Evolutionary conservation across 2,797 vertebrate species (phyloP).

Genomic region (Sebastes goodei): DNA sequence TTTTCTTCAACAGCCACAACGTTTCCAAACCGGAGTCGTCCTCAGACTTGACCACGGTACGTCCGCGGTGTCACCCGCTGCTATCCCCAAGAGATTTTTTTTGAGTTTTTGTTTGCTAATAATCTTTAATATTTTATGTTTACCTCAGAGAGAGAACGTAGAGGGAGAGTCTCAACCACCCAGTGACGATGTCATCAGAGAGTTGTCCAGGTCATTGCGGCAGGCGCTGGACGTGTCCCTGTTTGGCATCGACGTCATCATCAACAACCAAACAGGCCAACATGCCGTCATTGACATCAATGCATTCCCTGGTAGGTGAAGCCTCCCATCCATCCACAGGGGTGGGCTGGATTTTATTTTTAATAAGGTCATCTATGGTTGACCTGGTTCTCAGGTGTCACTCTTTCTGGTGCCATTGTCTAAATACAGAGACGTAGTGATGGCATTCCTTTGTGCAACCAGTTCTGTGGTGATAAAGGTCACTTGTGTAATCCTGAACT

Average conservation of each 20-base stretch:
- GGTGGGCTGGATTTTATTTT: not conserved
- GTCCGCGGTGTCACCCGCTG: slow-evolving; percentile 47
- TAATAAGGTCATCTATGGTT: not conserved
- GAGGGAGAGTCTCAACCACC: slow-evolving; percentile 93
- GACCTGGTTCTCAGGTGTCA: slow-evolving; percentile 20
- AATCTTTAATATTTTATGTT: not conserved
- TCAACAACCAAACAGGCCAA: slow-evolving; percentile 97
- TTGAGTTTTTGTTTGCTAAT: not conserved
- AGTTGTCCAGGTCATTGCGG: slow-evolving; percentile 89
- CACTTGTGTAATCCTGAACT: not conserved
- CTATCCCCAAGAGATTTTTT: not conserved
- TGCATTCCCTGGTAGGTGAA: slow-evolving; percentile 92
- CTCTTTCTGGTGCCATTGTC: not conserved
- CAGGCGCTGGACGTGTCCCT: slow-evolving; percentile 93
- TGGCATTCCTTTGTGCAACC: not conserved
- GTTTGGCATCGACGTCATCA: slow-evolving; percentile 98
- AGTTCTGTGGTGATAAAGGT: not conserved
- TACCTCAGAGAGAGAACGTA: slow-evolving; percentile 91
- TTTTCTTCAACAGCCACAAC: slow-evolving; percentile 99
- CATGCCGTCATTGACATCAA: slow-evolving; percentile 98
- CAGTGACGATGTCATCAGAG: slow-evolving; percentile 92
- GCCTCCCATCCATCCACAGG: not conserved
- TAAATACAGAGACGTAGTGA: not conserved
- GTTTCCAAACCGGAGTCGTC: slow-evolving; percentile 98
- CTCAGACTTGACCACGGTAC: slow-evolving; percentile 93